These are phyloP conservation scores for Adelges cooleyi DNA, from an alignment of 1,140 invertebrate species.

Conservation along the genomic window DNA sequence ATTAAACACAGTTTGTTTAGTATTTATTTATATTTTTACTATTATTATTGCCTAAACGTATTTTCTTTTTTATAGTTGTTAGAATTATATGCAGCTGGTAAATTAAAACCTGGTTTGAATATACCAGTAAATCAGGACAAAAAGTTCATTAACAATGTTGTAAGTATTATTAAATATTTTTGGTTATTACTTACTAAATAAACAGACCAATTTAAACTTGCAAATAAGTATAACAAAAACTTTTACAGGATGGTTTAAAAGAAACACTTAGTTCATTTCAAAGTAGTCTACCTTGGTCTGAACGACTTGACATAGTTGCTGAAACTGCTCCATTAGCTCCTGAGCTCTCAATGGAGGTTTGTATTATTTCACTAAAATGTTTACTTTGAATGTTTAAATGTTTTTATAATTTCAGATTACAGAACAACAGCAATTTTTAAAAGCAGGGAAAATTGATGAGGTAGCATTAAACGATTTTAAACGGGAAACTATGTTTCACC, in stretches of 20 bases:
- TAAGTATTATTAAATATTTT: constrained; percentile 35
- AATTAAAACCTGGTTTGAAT: constrained; percentile 73
- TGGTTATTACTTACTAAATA: background rate
- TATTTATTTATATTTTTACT: too few species aligned
- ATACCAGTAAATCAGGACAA: constrained; percentile 49
- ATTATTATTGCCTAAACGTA: too few species aligned
- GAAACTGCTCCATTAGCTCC: constrained; percentile 65
- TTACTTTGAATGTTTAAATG: background rate
- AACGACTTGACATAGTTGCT: constrained; percentile 67
- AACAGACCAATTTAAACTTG: background rate
- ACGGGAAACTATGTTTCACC: constrained; percentile 78
- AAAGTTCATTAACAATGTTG: constrained; percentile 53
- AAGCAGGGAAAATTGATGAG: constrained; percentile 42
- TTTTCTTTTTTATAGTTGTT: constrained; percentile 50
- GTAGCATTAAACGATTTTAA: constrained; percentile 86
- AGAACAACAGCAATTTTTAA: constrained; percentile 54
- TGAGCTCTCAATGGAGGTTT: constrained; percentile 61
- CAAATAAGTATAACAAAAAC: background rate
- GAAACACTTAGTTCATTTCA: constrained; percentile 59
- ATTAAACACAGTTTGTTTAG: background rate
- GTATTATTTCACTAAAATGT: constrained; percentile 6
- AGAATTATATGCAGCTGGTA: constrained; percentile 67
- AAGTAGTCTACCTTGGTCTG: constrained; percentile 68
- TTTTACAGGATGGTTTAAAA: constrained; percentile 49
- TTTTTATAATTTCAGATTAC: constrained; percentile 42